Evolutionary conservation across 2,888 invertebrate genomes (phyloP).

Genomic region (Caradrina clavipalpis): DNA sequence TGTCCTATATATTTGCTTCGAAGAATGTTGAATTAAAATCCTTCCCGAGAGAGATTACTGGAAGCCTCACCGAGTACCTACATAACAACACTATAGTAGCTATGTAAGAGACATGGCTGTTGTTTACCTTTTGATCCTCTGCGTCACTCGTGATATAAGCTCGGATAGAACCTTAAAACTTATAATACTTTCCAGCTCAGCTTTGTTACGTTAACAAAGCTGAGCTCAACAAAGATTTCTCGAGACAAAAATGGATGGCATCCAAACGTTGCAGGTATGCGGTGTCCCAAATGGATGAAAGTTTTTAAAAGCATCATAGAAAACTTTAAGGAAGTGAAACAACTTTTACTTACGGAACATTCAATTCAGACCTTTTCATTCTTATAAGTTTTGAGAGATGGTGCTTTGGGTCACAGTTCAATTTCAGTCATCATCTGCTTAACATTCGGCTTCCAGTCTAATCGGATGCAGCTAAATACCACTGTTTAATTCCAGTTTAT

Average conservation of each 20-base stretch:
- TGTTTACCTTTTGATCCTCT: constrained; percentile 19
- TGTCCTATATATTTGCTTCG: neutral
- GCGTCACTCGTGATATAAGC: constrained; percentile 11
- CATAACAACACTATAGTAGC: neutral
- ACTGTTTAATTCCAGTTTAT: no score
- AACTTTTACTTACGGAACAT: constrained; percentile 15
- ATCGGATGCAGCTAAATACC: no score
- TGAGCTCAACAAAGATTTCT: constrained; percentile 30
- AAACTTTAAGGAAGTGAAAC: constrained; percentile 20
- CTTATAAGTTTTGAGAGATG: neutral
- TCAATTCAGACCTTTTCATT: constrained; percentile 20
- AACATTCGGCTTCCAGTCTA: no score
- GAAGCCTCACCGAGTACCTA: constrained; percentile 4
- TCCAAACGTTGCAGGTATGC: constrained; percentile 38
- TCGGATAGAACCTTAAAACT: constrained; percentile 15
- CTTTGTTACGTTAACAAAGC: no score
- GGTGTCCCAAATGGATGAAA: constrained; percentile 33
- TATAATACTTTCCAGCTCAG: constrained; percentile 16
- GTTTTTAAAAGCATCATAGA: constrained; percentile 40
- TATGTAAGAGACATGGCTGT: constrained; percentile 17
- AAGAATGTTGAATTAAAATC: constrained; percentile 20
- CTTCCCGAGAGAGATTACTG: constrained; percentile 14
- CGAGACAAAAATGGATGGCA: constrained; percentile 27
- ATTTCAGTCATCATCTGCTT: no score
- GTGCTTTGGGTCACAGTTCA: constrained; percentile 16